Conservation (phyloP, 1,140 invertebrate genomes). For the Apocrypta bakeri region DNA sequence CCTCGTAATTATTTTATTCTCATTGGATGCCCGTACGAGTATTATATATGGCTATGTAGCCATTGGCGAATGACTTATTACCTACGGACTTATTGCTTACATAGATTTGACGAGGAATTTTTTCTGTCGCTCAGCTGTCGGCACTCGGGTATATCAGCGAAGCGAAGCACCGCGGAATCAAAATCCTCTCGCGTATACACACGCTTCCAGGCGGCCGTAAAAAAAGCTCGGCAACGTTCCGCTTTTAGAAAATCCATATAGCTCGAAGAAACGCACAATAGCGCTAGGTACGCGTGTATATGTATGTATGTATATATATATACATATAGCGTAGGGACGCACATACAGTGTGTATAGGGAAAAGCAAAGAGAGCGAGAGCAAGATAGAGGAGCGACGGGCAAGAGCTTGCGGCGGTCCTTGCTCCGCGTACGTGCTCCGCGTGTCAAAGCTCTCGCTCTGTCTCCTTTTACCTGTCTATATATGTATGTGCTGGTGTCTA, state of each 20-base stretch:
- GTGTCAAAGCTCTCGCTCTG: conserved; percentile 68
- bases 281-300: conserved; percentile 64
- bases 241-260: conserved; percentile 72
- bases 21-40: background rate
- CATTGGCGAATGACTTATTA: conserved; percentile 10
- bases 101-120: background rate
- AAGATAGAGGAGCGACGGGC: conserved; percentile 52
- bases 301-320: background rate
- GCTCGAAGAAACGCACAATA: conserved; percentile 65
- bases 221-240: conserved; percentile 60
- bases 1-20: conserved; percentile 47
- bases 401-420: conserved; percentile 74
- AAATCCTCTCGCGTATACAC: background rate
- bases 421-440: conserved; percentile 74
- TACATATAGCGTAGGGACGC: background rate
- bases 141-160: background rate
- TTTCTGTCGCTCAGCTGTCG: background rate
- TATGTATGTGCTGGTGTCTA: background rate
- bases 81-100: background rate
- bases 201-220: background rate
- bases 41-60: too few species aligned
- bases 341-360: conserved; percentile 7
- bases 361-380: conserved; percentile 53
- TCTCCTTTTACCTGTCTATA: background rate
- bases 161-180: background rate